phyloP scores from a whole-genome alignment of 2,797 vertebrate genomes.

The Chromis chromis region DNA sequence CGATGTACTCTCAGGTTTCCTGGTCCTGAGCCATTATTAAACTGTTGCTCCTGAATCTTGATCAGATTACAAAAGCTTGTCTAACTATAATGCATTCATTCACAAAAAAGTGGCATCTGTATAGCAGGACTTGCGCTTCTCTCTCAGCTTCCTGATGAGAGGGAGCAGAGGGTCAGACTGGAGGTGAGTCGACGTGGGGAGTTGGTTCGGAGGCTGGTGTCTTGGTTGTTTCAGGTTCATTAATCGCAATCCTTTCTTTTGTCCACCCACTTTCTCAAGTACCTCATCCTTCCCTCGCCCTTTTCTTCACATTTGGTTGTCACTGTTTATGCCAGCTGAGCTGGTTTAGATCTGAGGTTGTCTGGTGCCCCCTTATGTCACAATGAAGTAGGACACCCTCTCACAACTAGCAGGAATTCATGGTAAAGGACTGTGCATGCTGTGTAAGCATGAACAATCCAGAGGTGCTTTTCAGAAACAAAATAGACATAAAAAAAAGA shows the following conservation, averaged over 20 bases:
- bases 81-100: not conserved
- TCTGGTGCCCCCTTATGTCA: slow-evolving; percentile 68
- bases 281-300: not conserved
- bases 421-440: not conserved
- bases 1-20: too few species aligned
- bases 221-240: slow-evolving; percentile 52
- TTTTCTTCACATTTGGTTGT: slow-evolving; percentile 15
- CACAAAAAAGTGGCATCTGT: not conserved
- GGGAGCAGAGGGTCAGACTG: slow-evolving; percentile 8
- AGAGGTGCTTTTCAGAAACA: slow-evolving; percentile 1
- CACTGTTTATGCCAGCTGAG: slow-evolving; percentile 25
- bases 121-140: slow-evolving; percentile 4
- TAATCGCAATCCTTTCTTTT: slow-evolving; percentile 57
- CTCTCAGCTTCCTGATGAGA: not conserved
- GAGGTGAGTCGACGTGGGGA: slow-evolving; percentile 19
- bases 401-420: not conserved
- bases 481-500: too few species aligned
- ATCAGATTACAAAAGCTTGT: not conserved
- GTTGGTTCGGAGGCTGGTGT: slow-evolving; percentile 27
- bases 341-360: slow-evolving; percentile 34
- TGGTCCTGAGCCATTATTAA: not conserved
- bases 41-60: not conserved
- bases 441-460: not conserved
- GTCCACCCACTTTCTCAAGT: slow-evolving; percentile 54
- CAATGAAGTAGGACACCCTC: slow-evolving; percentile 39